These are phyloP conservation scores for Brachypteracias leptosomus DNA, from an alignment of 2,113 vertebrate genomes.

Conservation along the genomic window DNA sequence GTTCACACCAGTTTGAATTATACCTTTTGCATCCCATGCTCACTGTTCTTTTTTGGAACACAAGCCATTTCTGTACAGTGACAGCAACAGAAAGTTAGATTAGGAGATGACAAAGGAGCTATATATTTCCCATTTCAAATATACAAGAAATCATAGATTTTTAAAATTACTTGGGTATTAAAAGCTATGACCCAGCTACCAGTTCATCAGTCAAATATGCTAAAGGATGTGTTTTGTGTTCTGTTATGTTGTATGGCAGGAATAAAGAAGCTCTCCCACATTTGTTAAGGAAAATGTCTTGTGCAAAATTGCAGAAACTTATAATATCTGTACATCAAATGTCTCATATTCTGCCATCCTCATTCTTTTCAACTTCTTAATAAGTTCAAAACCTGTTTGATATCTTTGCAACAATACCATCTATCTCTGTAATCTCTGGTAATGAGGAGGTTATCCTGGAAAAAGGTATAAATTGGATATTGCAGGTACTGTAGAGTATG, in stretches of 20 bases:
- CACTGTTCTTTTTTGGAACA: neutral
- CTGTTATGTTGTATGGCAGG: neutral
- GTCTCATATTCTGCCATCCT: neutral
- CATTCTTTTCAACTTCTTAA: neutral
- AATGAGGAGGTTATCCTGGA: neutral
- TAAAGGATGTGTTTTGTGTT: neutral
- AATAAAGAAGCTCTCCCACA: neutral
- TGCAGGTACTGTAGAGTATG: neutral
- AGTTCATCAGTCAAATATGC: neutral
- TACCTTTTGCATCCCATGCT: neutral
- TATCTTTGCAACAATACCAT: neutral
- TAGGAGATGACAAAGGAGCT: constrained; percentile 24
- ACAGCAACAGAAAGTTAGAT: neutral
- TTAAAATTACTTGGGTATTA: neutral
- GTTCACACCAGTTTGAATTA: neutral
- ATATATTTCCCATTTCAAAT: constrained; percentile 21
- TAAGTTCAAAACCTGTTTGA: neutral
- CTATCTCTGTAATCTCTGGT: neutral
- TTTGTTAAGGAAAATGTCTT: neutral
- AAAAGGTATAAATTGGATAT: neutral
- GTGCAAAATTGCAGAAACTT: neutral
- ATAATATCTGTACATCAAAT: neutral
- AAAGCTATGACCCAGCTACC: neutral
- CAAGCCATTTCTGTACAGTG: neutral
- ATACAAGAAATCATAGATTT: constrained; percentile 25